Conservation (phyloP, 1,140 invertebrate species). For the Goniozus legneri region DNA sequence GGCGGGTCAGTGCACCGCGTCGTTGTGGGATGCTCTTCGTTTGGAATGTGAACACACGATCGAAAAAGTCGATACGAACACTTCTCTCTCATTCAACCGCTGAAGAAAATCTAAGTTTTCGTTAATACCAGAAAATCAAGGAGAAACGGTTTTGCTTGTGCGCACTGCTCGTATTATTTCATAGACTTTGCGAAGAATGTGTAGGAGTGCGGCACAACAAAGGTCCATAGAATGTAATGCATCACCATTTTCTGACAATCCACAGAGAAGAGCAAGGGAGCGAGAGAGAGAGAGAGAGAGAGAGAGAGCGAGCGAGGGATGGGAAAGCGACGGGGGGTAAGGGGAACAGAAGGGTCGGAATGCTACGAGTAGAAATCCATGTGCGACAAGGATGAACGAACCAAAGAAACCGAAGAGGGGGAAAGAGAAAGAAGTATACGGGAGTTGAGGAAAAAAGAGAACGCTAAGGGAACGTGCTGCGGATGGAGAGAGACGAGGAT, state of each 20-base stretch:
- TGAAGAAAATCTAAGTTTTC: no score
- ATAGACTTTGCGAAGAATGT: no score
- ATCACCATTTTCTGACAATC: slow-evolving; percentile 41
- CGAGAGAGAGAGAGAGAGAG: not conserved
- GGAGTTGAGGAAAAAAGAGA: slow-evolving; percentile 2
- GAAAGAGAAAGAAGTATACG: not conserved
- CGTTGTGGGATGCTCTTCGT: slow-evolving; percentile 14
- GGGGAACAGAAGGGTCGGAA: slow-evolving; percentile 5
- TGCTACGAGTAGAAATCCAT: no score
- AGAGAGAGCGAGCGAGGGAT: slow-evolving; percentile 1
- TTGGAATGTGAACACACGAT: slow-evolving; percentile 26
- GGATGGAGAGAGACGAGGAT: slow-evolving; percentile 6
- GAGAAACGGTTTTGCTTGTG: no score
- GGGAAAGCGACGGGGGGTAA: slow-evolving; percentile 19
- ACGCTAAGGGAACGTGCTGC: slow-evolving; percentile 2
- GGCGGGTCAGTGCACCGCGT: slow-evolving; percentile 19
- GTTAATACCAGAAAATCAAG: no score
- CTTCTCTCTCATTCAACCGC: not conserved
- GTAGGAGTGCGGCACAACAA: slow-evolving; percentile 26
- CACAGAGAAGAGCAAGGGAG: not conserved
- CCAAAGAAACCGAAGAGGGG: no score
- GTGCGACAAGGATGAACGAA: no score
- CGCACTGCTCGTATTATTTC: no score
- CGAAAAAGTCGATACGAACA: slow-evolving; percentile 15
- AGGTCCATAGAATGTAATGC: slow-evolving; percentile 29